Evolutionary conservation across 2,888 invertebrate species (phyloP).

Genomic region (Microctonus aethiopoides): DNA sequence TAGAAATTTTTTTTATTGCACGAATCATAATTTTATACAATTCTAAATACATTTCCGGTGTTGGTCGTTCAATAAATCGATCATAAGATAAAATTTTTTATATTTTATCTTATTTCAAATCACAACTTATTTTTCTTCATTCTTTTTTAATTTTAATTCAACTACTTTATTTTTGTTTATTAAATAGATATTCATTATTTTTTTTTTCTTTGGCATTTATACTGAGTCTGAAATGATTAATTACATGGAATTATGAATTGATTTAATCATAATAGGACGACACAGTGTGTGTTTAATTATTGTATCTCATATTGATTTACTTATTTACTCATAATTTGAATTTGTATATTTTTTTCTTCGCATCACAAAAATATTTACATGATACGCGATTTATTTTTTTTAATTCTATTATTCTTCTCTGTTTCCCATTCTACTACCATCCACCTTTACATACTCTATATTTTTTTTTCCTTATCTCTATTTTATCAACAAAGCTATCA

Average conservation of each 20-base stretch:
- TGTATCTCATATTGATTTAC: not conserved
- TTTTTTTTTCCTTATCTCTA: slow-evolving; percentile 7
- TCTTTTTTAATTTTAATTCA: slow-evolving; percentile 8
- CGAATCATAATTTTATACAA: slow-evolving; percentile 37
- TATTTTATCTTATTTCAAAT: slow-evolving; percentile 6
- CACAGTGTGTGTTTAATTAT: not conserved
- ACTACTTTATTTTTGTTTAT: not conserved
- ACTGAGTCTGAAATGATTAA: slow-evolving; percentile 32
- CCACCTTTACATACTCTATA: not conserved
- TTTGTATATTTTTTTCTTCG: not conserved
- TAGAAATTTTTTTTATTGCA: slow-evolving; percentile 58
- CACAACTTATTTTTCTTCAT: slow-evolving; percentile 18
- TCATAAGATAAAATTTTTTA: not conserved
- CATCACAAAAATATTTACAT: slow-evolving; percentile 37
- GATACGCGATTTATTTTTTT: not conserved
- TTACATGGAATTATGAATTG: slow-evolving; percentile 40
- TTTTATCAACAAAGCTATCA: slow-evolving; percentile 8
- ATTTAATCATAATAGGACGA: slow-evolving; percentile 21
- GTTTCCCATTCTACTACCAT: not conserved
- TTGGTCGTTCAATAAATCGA: not conserved
- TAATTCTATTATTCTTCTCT: not conserved
- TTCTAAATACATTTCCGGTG: slow-evolving; percentile 18
- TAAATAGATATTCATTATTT: not conserved
- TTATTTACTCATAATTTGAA: slow-evolving; percentile 33
- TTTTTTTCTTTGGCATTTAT: slow-evolving; percentile 11